Percentiles rank a stretch among this genome's conserved stretches.
These are phyloP conservation scores for Hydrochoerus hydrochaeris DNA, from an alignment of 2,113 vertebrate species.

Conservation along the genomic window DNA sequence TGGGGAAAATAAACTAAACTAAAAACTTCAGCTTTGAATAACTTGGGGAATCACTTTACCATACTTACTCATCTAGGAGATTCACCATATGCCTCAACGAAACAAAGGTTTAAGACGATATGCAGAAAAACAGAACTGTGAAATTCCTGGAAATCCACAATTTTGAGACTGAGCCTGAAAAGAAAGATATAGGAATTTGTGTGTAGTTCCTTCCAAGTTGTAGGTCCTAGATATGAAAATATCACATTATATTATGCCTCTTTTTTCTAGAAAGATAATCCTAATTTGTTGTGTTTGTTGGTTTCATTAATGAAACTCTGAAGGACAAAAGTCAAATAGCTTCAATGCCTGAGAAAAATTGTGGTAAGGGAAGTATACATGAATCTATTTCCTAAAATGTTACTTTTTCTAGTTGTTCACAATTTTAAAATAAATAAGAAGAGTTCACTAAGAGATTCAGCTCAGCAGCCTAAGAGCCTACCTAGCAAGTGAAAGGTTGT, in stretches of 20 bases:
- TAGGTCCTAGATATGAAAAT: neutral
- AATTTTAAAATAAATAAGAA: neutral
- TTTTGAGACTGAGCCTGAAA: neutral
- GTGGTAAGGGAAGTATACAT: neutral
- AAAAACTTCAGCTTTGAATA: neutral
- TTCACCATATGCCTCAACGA: neutral
- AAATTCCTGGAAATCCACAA: neutral
- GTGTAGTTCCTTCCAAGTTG: neutral
- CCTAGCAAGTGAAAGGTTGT: too few relatives aligned
- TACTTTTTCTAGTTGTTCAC: neutral
- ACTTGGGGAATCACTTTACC: neutral
- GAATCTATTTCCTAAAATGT: neutral
- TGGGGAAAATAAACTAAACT: neutral
- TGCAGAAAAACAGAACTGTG: neutral
- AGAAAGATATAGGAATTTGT: neutral
- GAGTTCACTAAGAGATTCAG: too few relatives aligned
- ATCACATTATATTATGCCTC: neutral
- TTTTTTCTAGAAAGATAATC: neutral
- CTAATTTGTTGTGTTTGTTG: neutral
- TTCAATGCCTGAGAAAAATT: neutral
- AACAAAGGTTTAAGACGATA: neutral
- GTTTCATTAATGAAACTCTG: neutral
- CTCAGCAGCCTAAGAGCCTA: too few relatives aligned
- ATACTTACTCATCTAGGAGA: neutral
- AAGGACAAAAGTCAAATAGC: neutral